Conservation (phyloP, 2,888 invertebrate genomes). For the Clitarchus hookeri region DNA sequence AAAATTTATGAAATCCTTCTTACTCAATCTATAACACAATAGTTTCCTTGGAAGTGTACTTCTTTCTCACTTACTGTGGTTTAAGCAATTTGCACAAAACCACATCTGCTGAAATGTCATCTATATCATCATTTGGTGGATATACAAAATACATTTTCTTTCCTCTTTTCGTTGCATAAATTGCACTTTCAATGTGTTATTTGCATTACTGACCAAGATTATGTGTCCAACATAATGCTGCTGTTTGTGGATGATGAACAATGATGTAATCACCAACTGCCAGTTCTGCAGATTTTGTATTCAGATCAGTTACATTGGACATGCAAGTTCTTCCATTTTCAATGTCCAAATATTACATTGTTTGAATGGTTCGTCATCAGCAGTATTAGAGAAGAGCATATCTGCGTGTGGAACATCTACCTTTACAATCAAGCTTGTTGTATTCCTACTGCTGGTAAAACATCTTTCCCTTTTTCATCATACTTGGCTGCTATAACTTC, state of each 20-base stretch:
- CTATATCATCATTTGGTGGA: not conserved
- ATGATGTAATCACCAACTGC: not conserved
- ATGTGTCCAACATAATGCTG: not conserved
- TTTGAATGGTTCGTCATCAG: not conserved
- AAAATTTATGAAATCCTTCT: not conserved
- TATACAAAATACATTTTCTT: not conserved
- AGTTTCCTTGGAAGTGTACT: not conserved
- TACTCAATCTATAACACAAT: not conserved
- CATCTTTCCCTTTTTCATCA: too few species aligned
- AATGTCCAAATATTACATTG: not conserved
- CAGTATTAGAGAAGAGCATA: not conserved
- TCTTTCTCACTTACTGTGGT: not conserved
- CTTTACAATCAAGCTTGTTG: not conserved
- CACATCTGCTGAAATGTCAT: not conserved
- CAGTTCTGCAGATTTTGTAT: not conserved
- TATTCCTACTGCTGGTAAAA: not conserved
- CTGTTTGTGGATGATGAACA: not conserved
- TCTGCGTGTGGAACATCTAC: not conserved
- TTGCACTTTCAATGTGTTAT: not conserved
- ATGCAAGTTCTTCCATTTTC: not conserved
- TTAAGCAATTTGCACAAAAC: not conserved
- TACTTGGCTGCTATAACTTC: too few species aligned
- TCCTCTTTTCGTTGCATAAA: not conserved
- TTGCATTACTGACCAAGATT: not conserved
- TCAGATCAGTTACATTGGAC: not conserved